Conservation (phyloP, 2,888 invertebrate genomes). For the Sminthurides aquaticus region DNA sequence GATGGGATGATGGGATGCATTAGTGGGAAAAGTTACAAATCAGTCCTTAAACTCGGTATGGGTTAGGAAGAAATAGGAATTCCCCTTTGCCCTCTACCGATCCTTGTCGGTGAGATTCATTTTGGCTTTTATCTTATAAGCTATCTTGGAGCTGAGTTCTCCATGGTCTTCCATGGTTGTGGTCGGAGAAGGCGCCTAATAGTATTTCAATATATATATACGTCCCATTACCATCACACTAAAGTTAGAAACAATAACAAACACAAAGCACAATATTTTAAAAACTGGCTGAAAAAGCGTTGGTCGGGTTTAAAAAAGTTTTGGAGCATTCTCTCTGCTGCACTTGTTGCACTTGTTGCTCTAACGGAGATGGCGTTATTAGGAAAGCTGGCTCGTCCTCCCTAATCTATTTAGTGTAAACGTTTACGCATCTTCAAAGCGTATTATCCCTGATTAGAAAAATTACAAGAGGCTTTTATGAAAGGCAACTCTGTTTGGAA, state of each 20-base stretch:
- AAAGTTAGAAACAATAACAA: not conserved
- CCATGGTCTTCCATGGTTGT: not conserved
- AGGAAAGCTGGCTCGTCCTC: too few relatives aligned
- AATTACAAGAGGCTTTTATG: too few relatives aligned
- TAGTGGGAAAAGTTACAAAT: not conserved
- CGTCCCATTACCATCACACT: not conserved
- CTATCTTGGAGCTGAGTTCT: not conserved
- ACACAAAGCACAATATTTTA: not conserved
- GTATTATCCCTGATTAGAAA: too few relatives aligned
- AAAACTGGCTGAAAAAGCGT: too few relatives aligned
- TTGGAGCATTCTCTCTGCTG: too few relatives aligned
- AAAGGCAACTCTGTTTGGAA: too few relatives aligned
- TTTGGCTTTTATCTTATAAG: not conserved
- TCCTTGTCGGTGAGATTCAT: not conserved
- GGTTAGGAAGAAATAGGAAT: not conserved
- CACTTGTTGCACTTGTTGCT: too few relatives aligned
- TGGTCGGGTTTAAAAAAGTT: too few relatives aligned
- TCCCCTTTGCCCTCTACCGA: not conserved
- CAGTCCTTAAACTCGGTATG: not conserved
- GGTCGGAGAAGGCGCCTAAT: not conserved
- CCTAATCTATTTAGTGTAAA: too few relatives aligned
- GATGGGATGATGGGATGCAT: too few relatives aligned
- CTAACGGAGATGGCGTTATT: too few relatives aligned
- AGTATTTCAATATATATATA: not conserved
- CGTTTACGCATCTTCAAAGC: too few relatives aligned